These are phyloP conservation scores for Stegophylla sp. DNA, from an alignment of 2,888 invertebrate genomes.

Conservation along the genomic window DNA sequence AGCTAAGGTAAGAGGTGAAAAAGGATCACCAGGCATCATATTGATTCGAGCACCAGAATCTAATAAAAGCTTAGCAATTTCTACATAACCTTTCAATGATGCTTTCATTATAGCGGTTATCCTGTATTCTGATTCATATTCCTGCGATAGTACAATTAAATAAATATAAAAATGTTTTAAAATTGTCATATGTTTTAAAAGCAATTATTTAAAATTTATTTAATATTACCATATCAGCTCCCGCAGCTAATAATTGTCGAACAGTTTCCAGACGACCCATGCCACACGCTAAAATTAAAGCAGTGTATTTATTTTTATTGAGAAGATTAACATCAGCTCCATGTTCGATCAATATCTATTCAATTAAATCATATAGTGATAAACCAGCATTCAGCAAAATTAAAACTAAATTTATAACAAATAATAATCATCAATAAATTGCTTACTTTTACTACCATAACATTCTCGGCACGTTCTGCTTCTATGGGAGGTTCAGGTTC, in stretches of 20 bases:
- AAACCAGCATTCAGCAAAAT: constrained; percentile 3
- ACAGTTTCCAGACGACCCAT: constrained; percentile 98
- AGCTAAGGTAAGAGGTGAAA: constrained; percentile 96
- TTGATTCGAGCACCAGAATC: constrained; percentile 99
- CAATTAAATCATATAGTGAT: constrained; percentile 40
- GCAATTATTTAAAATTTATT: background rate
- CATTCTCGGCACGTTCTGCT: constrained; percentile 94
- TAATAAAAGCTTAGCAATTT: constrained; percentile 90
- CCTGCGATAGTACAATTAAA: constrained; percentile 68
- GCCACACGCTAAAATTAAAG: constrained; percentile 92
- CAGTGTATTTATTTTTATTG: constrained; percentile 98
- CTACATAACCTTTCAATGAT: constrained; percentile 99
- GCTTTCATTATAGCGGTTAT: constrained; percentile 99
- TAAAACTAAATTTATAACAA: background rate
- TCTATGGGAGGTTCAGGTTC: constrained; percentile 99
- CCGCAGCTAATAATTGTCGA: constrained; percentile 90
- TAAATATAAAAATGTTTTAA: background rate
- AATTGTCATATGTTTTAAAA: too few relatives aligned
- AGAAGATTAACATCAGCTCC: constrained; percentile 99
- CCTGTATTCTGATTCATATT: constrained; percentile 99
- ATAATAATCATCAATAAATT: too few relatives aligned
- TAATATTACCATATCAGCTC: constrained; percentile 76
- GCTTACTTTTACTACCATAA: constrained; percentile 83
- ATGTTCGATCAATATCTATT: constrained; percentile 81
- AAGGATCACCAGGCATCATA: constrained; percentile 99